Evolutionary conservation across 2,888 invertebrate genomes (phyloP).

Genomic region (Drosophila paranaensis): DNA sequence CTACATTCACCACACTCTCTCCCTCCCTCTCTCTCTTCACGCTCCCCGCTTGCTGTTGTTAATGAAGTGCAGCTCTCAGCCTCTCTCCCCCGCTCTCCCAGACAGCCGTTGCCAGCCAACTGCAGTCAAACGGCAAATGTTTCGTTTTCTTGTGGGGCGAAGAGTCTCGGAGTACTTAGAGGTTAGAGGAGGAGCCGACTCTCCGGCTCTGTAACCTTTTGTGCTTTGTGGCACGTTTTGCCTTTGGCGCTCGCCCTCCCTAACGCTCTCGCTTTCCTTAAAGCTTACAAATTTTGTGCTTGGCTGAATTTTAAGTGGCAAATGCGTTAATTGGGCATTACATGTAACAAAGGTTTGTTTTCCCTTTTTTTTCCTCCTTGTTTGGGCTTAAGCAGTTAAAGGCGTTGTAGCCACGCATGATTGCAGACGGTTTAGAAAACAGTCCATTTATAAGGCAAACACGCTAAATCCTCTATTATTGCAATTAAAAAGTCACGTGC

Average conservation of each 20-base stretch:
- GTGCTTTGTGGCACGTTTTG: conserved; percentile 65
- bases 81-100: background rate
- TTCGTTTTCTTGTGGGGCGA: conserved; percentile 43
- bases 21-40: background rate
- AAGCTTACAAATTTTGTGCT: conserved; percentile 63
- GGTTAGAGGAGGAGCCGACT: background rate
- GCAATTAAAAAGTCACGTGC: background rate
- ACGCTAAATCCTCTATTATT: background rate
- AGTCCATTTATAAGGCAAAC: background rate
- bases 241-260: conserved; percentile 22
- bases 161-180: conserved; percentile 18
- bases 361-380: background rate
- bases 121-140: conserved; percentile 70
- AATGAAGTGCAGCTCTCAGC: conserved; percentile 67
- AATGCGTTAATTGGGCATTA: conserved; percentile 78
- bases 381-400: background rate
- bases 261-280: conserved; percentile 26
- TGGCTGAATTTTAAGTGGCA: conserved; percentile 67
- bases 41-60: conserved; percentile 17
- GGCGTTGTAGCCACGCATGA: background rate
- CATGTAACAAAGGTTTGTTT: conserved; percentile 49
- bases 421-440: background rate
- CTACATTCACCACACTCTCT: conserved; percentile 16
- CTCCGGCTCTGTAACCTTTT: conserved; percentile 49
- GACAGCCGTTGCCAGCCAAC: conserved; percentile 4